These are phyloP conservation scores for Dissostichus mawsoni DNA, from an alignment of 2,113 vertebrate species.

Conservation along the genomic window DNA sequence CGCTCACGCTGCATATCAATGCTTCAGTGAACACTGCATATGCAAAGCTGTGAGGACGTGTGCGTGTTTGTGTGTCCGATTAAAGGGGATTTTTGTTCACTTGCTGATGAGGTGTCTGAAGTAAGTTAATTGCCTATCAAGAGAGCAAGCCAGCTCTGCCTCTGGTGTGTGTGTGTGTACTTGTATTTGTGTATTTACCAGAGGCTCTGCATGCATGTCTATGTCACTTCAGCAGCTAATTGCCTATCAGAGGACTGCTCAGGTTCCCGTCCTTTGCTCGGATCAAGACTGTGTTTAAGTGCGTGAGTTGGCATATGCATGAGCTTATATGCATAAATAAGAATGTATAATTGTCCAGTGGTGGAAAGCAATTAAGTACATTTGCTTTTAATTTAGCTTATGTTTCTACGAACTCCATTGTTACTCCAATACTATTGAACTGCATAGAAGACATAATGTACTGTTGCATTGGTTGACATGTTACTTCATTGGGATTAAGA, in stretches of 20 bases:
- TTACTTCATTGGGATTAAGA: too few relatives aligned
- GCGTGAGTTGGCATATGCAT: slow-evolving; percentile 39
- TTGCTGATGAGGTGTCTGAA: slow-evolving; percentile 79
- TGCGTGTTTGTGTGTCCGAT: slow-evolving; percentile 64
- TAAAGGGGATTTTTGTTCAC: slow-evolving; percentile 69
- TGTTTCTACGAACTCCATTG: neutral
- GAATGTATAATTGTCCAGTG: slow-evolving; percentile 2
- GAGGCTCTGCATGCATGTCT: slow-evolving; percentile 30
- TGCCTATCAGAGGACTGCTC: slow-evolving; percentile 62
- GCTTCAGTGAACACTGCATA: slow-evolving; percentile 72
- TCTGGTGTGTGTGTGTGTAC: slow-evolving; percentile 33
- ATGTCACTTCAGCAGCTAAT: slow-evolving; percentile 65
- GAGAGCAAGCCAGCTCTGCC: slow-evolving; percentile 70
- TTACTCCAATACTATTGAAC: too few relatives aligned
- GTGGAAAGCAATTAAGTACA: neutral
- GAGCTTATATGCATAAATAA: slow-evolving; percentile 14
- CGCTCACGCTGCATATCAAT: slow-evolving; percentile 74
- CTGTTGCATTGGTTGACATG: too few relatives aligned
- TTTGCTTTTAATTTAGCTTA: neutral
- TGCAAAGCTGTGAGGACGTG: slow-evolving; percentile 61
- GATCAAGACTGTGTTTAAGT: slow-evolving; percentile 33
- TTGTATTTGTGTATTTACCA: slow-evolving; percentile 44
- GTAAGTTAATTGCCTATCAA: slow-evolving; percentile 83
- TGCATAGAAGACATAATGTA: too few relatives aligned
- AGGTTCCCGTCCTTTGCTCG: slow-evolving; percentile 53